A percentile compares a stretch with the other conserved stretches of the same genome.
Evolutionary conservation across 2,888 invertebrate species (phyloP).

Genomic region (Meiosimyza platycephala): DNA sequence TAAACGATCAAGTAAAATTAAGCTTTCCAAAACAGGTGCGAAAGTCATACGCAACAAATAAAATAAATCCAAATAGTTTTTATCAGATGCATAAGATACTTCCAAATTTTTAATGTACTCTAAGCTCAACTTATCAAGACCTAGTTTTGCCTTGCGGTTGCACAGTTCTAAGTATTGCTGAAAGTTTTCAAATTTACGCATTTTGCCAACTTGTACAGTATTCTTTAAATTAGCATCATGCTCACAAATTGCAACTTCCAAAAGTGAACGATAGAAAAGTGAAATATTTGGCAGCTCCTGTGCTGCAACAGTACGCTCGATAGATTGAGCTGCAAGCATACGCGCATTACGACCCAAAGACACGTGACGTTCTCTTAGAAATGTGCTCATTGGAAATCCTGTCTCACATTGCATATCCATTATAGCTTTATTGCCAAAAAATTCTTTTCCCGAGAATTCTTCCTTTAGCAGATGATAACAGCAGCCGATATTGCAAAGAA

Average conservation of each 20-base stretch:
- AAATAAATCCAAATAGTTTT: conserved; percentile 77
- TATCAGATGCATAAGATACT: conserved; percentile 64
- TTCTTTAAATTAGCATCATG: conserved; percentile 64
- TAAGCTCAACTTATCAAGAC: conserved; percentile 41
- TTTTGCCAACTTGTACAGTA: conserved; percentile 72
- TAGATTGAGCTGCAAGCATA: conserved; percentile 87
- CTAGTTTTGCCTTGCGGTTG: conserved; percentile 67
- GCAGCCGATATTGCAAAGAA: conserved; percentile 86
- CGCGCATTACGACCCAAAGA: conserved; percentile 80
- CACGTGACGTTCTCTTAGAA: conserved; percentile 69
- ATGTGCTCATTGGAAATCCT: conserved; percentile 78
- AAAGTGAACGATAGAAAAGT: conserved; percentile 80
- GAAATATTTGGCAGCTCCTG: conserved; percentile 73
- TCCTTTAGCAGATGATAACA: conserved; percentile 88
- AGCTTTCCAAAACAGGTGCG: conserved; percentile 83
- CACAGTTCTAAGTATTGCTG: conserved; percentile 78
- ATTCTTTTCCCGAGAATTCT: conserved; percentile 63
- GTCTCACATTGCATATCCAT: conserved; percentile 53
- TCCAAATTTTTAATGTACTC: conserved; percentile 65
- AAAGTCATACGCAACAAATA: conserved; percentile 81
- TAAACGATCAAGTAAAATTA: conserved; percentile 85
- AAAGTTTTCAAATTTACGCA: conserved; percentile 75
- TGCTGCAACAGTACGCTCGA: conserved; percentile 74
- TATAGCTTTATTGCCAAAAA: conserved; percentile 60
- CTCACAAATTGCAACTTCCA: conserved; percentile 74